A percentile compares a stretch with the other conserved stretches of the same genome.
These are phyloP conservation scores for Drosophila funebris DNA, from an alignment of 1,140 invertebrate species.

Conservation along the genomic window DNA sequence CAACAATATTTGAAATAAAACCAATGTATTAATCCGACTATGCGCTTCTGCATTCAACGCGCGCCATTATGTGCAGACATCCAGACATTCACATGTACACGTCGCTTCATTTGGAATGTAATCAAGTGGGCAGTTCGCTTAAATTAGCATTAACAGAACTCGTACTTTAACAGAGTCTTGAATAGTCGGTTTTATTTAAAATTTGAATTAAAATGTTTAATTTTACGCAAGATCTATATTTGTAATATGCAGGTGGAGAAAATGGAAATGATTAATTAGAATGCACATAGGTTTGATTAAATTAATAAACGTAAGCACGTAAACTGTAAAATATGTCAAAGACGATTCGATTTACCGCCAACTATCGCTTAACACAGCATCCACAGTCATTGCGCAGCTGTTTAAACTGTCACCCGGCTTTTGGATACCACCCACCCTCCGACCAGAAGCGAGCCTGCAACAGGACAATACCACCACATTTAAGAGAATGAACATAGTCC, in stretches of 20 bases:
- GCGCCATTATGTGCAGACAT: constrained; percentile 14
- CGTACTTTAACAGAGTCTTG: background rate
- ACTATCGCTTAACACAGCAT: constrained; percentile 13
- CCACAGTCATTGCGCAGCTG: constrained; percentile 64
- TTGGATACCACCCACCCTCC: constrained; percentile 47
- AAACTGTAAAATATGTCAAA: background rate
- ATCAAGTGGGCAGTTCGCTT: background rate
- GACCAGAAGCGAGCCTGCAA: constrained; percentile 35
- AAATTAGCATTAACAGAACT: background rate
- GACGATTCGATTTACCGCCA: background rate
- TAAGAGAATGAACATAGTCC: constrained; percentile 53
- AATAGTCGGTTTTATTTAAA: background rate
- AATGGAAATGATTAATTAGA: too few relatives aligned
- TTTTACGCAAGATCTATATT: background rate
- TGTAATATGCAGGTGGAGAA: too few relatives aligned
- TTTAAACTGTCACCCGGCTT: constrained; percentile 69
- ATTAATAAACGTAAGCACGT: too few relatives aligned
- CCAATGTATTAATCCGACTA: background rate
- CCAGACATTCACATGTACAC: constrained; percentile 14
- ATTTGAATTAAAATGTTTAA: background rate
- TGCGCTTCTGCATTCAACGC: constrained; percentile 3
- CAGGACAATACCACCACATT: constrained; percentile 48
- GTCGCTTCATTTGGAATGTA: background rate
- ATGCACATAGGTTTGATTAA: too few relatives aligned
- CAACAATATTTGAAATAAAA: background rate